Base-by-base conservation (phyloP, 2,888 invertebrate species). In the Mantis religiosa region DNA sequence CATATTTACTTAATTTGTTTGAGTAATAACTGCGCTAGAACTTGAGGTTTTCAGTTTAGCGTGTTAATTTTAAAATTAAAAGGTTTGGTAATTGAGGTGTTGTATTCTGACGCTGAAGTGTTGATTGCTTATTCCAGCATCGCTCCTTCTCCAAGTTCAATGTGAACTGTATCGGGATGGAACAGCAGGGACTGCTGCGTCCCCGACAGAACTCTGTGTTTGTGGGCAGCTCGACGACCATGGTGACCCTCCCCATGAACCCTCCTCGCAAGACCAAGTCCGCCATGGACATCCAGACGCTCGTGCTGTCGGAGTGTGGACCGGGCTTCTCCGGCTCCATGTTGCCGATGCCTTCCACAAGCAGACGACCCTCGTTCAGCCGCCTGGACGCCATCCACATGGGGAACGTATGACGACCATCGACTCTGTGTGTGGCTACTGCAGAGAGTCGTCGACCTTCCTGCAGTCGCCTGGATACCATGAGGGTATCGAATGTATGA, bases 191-290 rank as follows among this genome's bases (percentile, higher is more conserved):
- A n/a, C 89, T 91, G 83, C 90, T 93, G 83, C 93, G 96, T 28
- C 95, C 95, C 0, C 94, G 96, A 20, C 96, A 97, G 94, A 98
- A 98, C 93, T 98, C 98, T 6, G 97, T 98, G 27, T 98, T 98
- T 93, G 97, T 97, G 71, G 96, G 97, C 89, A 94, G 95, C 81
- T 95, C 95, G 90, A 94, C 95, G 91, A 94, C 95, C 0, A 95
- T 95, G 91, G 95, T 96, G 87, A 94, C 96, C 89, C 95, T 96
- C 90, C 95, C 96, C 25, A 91, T 93, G 90, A 95, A 95, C 91
- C 95, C 96, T 0, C 96, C 97, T 0, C 94, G 98, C 20, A 96
- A 97, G 90, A 96, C 96, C 8, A 96, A 97, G 91, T 97, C 97
- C 82, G 98, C 97, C 1, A 96, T 97, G 91, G 97, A 98, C 92